Evolutionary conservation across 2,888 invertebrate genomes (phyloP), one percentile per base, ranked within the genome.

Genomic region (Arge pagana): DNA sequence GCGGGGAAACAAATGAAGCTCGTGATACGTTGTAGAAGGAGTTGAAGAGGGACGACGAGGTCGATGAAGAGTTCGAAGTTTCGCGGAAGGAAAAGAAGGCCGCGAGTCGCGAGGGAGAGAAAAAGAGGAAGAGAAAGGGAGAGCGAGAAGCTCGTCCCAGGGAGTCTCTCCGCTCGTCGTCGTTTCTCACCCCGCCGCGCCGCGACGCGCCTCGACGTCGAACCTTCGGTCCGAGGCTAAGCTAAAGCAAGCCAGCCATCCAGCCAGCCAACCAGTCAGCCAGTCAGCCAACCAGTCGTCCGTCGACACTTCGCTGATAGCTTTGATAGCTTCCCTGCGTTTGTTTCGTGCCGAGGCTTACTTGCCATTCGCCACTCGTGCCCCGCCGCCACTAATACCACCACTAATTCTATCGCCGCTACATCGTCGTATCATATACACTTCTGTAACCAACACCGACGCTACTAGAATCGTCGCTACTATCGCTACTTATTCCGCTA

Each of bases 251-350:
- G 21, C 23, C 33, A 42, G 41, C 43, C 30, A 41, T 26, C 18
- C 40, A 40, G 40, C 40, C 37, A 40, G 42, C 45, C 45, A 45
- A 23, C 45, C 45, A 45, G 45, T 45, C 18, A 37, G 40, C 40
- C 24, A 40, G 40, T 26, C 37, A 40, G 42, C 45, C 45, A 45
- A 23, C 45, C 45, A 45, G 45, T 45, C 45, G 45, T 45, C 33
- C 45, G 45, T 62, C 57, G 57, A 60, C 60, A 62, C 59, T 58
- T 56, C 55, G 54, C 54, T 57, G 57, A 61, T 60, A 62, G 58
- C 55, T 57, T 57, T 53, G 58, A 60, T 58, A 60, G 58, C 55
- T 58, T 61, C 53, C 55, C 50, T 51, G 40, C 55, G 53, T 59
- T 57, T 57, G 60, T 55, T 59, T 57, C 58, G 60, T 55, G 57